Base-by-base conservation (phyloP, 23 tunicate genomes). In the Styela clava region DNA sequence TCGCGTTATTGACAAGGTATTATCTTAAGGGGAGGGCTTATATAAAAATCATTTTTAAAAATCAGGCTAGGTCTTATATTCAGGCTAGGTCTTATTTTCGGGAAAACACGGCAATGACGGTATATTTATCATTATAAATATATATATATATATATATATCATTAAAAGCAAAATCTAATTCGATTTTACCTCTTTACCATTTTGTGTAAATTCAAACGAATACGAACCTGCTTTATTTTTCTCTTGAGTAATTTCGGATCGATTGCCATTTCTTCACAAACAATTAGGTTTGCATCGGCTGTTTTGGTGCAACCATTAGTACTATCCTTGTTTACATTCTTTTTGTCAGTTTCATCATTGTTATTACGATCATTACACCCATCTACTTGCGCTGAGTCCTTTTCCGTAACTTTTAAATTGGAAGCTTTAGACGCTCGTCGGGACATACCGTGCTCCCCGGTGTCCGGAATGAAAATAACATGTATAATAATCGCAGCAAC, bases 381-480 rank as follows among this genome's bases (percentile, higher is more conserved):
- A 44, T 44, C 56, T 5, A 44, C 56, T 5, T 5, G 9, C 12
- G 7, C 56, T n/a, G n/a, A n/a, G n/a, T n/a, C n/a, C n/a, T n/a
- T n/a, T 44, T 44, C 56, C 9, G 9, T 7, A 5, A 44, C 7
- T 44, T 44, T 44, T 44, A 44, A 5, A 44, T 44, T 7, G 7
- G 12, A 7, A 44, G 56, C 56, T 44, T 12, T 44, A 7, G 56
- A 44, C 7, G 56, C 56, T 44, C 56, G 56, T 44, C 56, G 7
- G 7, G 56, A 44, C 56, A 44, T 44, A 44, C 56, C 56, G 12
- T 5, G 12, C 12, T 44, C 56, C 56, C 56, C 56, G 56, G 56
- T 44, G 56, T 32, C 77, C 35, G 77, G 77, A 16, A 71, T 71
- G 35, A 71, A 71, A 32, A 71, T 30, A 22, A 71, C 7, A 30